Evolutionary conservation across 1,140 invertebrate genomes (phyloP).

Genomic region (Coelopa frigida): DNA sequence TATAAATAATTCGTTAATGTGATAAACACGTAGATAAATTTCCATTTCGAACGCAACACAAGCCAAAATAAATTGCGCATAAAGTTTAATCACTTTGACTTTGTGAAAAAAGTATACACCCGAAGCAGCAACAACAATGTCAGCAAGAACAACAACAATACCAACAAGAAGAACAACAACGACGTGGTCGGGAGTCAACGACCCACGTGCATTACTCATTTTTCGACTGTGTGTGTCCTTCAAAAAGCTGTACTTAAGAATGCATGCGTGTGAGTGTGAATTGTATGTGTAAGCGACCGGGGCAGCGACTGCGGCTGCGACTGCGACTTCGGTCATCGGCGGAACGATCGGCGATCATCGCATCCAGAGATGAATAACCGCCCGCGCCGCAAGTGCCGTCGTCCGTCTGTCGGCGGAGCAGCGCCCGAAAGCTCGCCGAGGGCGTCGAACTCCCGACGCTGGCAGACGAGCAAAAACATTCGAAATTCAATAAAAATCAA

Average conservation of each 20-base stretch:
- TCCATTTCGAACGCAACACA: too few species aligned
- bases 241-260: conserved; percentile 39
- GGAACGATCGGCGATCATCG: too few species aligned
- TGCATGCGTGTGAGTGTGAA: not conserved
- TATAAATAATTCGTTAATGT: too few species aligned
- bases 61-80: conserved; percentile 44
- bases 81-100: conserved; percentile 44
- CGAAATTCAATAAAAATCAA: too few species aligned
- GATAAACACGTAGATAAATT: too few species aligned
- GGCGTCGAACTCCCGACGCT: too few species aligned
- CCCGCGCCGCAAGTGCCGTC: not conserved
- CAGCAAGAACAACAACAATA: conserved; percentile 13
- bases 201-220: conserved; percentile 44
- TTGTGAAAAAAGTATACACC: conserved; percentile 22
- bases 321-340: not conserved
- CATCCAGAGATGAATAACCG: not conserved
- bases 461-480: too few species aligned
- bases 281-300: not conserved
- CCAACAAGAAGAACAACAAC: conserved; percentile 5
- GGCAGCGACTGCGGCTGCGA: not conserved
- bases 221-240: conserved; percentile 43
- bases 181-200: conserved; percentile 37
- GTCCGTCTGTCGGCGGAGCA: not conserved
- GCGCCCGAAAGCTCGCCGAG: too few species aligned
- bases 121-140: conserved; percentile 12